Evolutionary conservation across 1,140 invertebrate species (phyloP).

Genomic region (Musca domestica): DNA sequence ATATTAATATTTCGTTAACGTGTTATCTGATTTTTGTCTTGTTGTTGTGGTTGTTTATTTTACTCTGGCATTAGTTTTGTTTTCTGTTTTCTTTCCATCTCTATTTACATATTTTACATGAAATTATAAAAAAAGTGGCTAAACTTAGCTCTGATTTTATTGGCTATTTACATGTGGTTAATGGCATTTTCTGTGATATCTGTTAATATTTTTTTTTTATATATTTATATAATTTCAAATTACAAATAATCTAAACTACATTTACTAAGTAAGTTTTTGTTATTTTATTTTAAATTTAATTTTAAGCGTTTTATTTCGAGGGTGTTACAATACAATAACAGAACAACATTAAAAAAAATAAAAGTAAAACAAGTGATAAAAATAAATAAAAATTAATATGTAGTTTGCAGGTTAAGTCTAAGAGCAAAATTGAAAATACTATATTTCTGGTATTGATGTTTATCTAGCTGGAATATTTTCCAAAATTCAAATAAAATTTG

Average conservation of each 20-base stretch:
- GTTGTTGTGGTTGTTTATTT: too few species aligned
- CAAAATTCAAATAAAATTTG: too few species aligned
- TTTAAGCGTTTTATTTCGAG: slow-evolving; percentile 12
- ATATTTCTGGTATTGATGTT: too few species aligned
- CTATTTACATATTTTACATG: slow-evolving; percentile 16
- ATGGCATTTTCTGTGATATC: slow-evolving; percentile 7
- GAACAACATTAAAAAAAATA: neutral
- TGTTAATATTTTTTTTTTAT: neutral
- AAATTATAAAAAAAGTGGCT: too few species aligned
- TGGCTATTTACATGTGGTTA: neutral
- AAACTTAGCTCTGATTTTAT: neutral
- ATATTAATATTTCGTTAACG: too few species aligned
- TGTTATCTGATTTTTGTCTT: too few species aligned
- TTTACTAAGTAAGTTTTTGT: slow-evolving; percentile 31
- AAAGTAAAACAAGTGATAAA: too few species aligned
- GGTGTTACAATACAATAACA: neutral
- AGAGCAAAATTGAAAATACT: too few species aligned
- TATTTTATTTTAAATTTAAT: too few species aligned
- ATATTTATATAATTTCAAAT: neutral
- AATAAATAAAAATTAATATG: neutral
- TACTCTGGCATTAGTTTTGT: neutral
- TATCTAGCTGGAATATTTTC: too few species aligned
- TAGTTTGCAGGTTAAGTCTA: neutral
- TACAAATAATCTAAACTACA: slow-evolving; percentile 26
- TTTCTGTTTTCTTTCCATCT: neutral